Percentiles rank a stretch among this genome's conserved stretches.
Conservation (phyloP, 2,113 vertebrate genomes). For the Anolis sagrei region DNA sequence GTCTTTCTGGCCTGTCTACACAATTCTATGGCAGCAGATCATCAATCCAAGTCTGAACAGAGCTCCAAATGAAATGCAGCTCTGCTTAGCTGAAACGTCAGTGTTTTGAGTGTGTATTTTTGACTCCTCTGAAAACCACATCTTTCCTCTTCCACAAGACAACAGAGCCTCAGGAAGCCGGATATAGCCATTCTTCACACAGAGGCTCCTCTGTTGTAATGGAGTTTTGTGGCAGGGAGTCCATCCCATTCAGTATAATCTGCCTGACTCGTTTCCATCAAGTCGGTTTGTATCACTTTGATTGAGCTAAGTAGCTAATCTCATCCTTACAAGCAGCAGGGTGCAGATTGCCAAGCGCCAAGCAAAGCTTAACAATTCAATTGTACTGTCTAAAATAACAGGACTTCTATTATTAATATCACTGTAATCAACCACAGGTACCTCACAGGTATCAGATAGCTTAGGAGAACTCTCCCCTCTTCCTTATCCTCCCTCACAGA, state of each 20-base stretch:
- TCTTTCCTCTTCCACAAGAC: neutral
- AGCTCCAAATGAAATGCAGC: neutral
- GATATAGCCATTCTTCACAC: neutral
- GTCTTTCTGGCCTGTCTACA: neutral
- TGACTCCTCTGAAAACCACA: neutral
- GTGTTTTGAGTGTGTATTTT: neutral
- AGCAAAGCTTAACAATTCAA: slow-evolving; percentile 16
- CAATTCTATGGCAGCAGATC: neutral
- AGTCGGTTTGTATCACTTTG: slow-evolving; percentile 16
- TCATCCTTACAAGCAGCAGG: slow-evolving; percentile 14
- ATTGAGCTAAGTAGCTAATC: slow-evolving; percentile 33
- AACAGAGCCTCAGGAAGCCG: neutral
- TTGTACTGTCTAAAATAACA: neutral
- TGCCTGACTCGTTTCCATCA: slow-evolving; percentile 10
- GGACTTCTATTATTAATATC: neutral
- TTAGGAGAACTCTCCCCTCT: neutral
- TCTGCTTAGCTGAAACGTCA: neutral
- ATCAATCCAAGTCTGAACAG: neutral
- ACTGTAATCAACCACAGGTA: neutral
- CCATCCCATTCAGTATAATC: slow-evolving; percentile 7
- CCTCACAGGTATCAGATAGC: neutral
- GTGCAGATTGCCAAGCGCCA: neutral
- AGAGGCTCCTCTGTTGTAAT: neutral
- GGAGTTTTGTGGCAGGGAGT: neutral
- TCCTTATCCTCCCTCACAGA: neutral